Percentiles rank a stretch among this genome's conserved stretches.
Conservation (phyloP, 2,113 vertebrate genomes). For the Hemibagrus wyckioides region DNA sequence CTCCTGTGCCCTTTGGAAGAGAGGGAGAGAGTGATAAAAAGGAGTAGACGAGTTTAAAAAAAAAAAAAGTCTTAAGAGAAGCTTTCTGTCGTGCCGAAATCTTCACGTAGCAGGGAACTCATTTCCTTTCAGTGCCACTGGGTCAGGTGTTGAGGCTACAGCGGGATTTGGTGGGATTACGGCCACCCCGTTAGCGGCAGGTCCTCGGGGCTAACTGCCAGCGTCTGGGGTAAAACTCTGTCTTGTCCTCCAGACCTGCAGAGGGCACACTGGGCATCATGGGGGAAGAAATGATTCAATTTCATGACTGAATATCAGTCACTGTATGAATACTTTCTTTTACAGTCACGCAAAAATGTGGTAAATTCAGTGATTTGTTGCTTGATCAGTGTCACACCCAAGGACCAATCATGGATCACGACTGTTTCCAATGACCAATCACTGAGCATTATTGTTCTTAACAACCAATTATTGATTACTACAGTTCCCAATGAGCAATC, state of each 20-base stretch:
- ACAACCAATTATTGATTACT: not conserved
- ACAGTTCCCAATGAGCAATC: not conserved
- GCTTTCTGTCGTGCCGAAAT: slow-evolving; percentile 54
- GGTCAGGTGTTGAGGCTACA: slow-evolving; percentile 65
- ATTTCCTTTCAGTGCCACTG: slow-evolving; percentile 66
- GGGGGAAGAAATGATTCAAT: not conserved
- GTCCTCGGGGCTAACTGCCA: slow-evolving; percentile 46
- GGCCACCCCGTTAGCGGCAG: slow-evolving; percentile 54
- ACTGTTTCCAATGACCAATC: not conserved
- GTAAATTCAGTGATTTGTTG: not conserved
- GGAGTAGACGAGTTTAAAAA: slow-evolving; percentile 38
- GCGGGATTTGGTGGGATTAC: slow-evolving; percentile 67
- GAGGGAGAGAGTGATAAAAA: slow-evolving; percentile 60
- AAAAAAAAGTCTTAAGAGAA: slow-evolving; percentile 51
- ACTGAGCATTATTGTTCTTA: not conserved
- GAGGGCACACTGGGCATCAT: slow-evolving; percentile 4
- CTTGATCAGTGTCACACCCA: not conserved
- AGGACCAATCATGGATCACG: not conserved
- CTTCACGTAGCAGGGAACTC: slow-evolving; percentile 59
- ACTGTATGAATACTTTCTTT: not conserved
- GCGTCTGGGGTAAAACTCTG: slow-evolving; percentile 39
- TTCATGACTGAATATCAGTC: not conserved
- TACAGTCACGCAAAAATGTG: not conserved
- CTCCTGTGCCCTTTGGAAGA: slow-evolving; percentile 6
- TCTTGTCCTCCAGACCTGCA: slow-evolving; percentile 21